These are phyloP conservation scores for Mus minutoides DNA, from an alignment of 2,797 vertebrate genomes.

Conservation along the genomic window DNA sequence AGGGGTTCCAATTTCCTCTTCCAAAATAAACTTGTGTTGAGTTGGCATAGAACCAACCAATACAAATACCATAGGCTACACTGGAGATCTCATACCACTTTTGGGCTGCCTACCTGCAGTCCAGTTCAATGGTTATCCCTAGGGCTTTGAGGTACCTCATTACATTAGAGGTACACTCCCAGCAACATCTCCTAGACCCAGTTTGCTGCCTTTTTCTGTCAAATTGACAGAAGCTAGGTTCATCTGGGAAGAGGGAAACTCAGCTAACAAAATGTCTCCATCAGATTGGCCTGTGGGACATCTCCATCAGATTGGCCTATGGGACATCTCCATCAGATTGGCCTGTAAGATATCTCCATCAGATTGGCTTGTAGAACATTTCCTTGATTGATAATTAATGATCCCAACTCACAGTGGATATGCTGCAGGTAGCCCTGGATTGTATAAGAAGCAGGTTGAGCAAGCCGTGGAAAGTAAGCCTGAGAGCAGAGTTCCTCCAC, in stretches of 20 bases:
- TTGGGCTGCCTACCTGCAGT: accelerated
- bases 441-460: background rate
- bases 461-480: background rate
- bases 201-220: background rate
- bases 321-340: background rate
- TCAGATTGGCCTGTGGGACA: background rate
- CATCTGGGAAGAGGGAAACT: no score
- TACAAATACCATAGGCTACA: accelerated
- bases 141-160: accelerated
- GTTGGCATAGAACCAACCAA: background rate
- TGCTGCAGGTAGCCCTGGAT: background rate
- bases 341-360: background rate
- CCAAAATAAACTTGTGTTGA: background rate
- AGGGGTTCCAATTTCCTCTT: background rate
- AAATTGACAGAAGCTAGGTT: background rate
- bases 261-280: background rate
- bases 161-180: accelerated
- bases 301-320: background rate
- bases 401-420: background rate
- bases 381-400: background rate
- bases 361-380: no score
- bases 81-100: background rate
- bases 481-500: background rate
- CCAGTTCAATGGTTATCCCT: accelerated
- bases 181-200: background rate